These are phyloP conservation scores for Siniperca knerii DNA, from an alignment of 2,113 vertebrate genomes.

Conservation along the genomic window DNA sequence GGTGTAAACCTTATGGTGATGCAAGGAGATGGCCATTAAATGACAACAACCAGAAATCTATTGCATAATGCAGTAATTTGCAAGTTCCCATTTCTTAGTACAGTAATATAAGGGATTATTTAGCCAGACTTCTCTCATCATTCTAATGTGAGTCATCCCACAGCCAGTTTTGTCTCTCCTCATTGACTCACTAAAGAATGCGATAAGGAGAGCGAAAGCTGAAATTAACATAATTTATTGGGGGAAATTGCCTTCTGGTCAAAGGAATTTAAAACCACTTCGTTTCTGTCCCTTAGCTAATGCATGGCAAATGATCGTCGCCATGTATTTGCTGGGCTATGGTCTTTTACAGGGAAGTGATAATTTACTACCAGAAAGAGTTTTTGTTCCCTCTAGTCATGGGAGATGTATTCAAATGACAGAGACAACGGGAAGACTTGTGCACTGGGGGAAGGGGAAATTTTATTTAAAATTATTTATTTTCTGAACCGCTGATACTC, in stretches of 20 bases:
- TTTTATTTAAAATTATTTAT: constrained; percentile 70
- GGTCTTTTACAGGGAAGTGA: constrained; percentile 64
- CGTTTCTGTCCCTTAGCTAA: constrained; percentile 76
- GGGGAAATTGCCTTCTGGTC: constrained; percentile 77
- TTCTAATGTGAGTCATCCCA: constrained; percentile 58
- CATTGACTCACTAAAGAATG: constrained; percentile 71
- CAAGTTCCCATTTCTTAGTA: constrained; percentile 30
- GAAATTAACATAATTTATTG: constrained; percentile 83
- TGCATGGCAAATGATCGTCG: constrained; percentile 72
- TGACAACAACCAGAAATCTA: constrained; percentile 66
- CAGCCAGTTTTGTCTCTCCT: constrained; percentile 66
- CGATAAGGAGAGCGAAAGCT: constrained; percentile 64
- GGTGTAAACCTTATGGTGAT: constrained; percentile 71
- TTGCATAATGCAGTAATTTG: constrained; percentile 69
- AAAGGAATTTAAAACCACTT: constrained; percentile 74
- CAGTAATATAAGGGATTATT: constrained; percentile 42
- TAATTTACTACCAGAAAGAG: constrained; percentile 70
- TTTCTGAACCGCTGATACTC: constrained; percentile 61
- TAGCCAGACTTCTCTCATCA: constrained; percentile 60
- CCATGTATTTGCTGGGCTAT: constrained; percentile 65
- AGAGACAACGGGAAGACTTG: constrained; percentile 55
- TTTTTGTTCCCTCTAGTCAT: constrained; percentile 65
- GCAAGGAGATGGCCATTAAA: constrained; percentile 71
- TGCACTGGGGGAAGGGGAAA: constrained; percentile 43
- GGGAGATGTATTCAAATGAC: constrained; percentile 76